Base-by-base conservation (phyloP, 2,113 vertebrate genomes). In the Thamnophis sirtalis region DNA sequence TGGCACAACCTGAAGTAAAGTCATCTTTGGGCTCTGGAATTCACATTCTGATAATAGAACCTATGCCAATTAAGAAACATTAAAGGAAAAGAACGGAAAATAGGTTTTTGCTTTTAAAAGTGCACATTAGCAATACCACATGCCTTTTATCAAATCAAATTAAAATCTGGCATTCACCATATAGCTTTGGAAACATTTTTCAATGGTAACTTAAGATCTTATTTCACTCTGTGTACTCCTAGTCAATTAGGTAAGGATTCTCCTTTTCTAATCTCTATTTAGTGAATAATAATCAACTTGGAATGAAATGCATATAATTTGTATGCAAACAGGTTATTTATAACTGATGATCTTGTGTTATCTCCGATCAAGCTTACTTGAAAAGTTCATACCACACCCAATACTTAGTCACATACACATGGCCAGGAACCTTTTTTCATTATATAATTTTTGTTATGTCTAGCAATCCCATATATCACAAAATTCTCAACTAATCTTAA, bases 21-120 rank as follows among this genome's bases (percentile, higher is more conserved):
- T 89, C 96, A 96, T 96, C 96, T 90, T 4, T 0, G 92, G 95
- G 87, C 38, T 92, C 93, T 95, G 92, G 0, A 0, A 84, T 96
- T 96, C 94, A 1, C 89, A 96, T 96, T 96, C 95, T 87, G 84
- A 95, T 94, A 84, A 94, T 1, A 13, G 93, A 95, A 97, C 96
- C 96, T 97, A 96, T 95, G 89, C 94, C 92, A 58, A 49, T 94
- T 93, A 94, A 95, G 91, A 95, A 96, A 94, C 93, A 95, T 94
- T 92, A 92, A 95, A 96, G 95, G 91, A 88, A 93, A 1, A 1
- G 63, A 95, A 92, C 10, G 8, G 0, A 50, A 94, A 84, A 94
- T 90, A 91, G 94, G 92, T 54, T 92, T 88, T 93, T 90, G 88
- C 92, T 95, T 95, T 92, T 19, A 28, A 92, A 93, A 87, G 86